phyloP scores from a whole-genome alignment of 2,113 vertebrate genomes.

The Bos taurus region DNA sequence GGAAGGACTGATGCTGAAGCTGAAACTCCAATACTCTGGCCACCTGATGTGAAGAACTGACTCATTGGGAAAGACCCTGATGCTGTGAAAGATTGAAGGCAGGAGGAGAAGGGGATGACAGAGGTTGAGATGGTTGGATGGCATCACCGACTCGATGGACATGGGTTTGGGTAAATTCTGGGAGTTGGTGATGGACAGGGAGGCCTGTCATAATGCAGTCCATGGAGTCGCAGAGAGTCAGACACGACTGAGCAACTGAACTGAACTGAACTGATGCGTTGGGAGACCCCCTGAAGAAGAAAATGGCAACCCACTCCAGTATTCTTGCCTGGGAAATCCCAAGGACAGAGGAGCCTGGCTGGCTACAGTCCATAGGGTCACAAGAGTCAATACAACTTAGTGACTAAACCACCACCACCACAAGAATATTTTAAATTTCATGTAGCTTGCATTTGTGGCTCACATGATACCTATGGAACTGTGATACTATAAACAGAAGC shows the following conservation, averaged over 20 bases:
- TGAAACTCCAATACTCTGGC: background rate
- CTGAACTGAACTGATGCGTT: background rate
- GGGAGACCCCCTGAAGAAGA: background rate
- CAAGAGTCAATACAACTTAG: background rate
- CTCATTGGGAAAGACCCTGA: background rate
- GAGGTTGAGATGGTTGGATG: background rate
- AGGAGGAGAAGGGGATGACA: background rate
- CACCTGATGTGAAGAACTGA: background rate
- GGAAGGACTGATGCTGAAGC: background rate
- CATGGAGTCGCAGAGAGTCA: background rate
- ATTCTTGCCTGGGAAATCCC: background rate
- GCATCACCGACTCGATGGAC: accelerated
- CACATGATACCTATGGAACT: background rate
- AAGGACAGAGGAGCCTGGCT: background rate
- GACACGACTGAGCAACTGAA: background rate
- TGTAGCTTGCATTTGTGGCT: background rate
- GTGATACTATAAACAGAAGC: background rate
- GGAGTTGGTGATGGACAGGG: background rate
- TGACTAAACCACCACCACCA: background rate
- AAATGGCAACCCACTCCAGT: background rate
- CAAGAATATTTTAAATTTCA: background rate
- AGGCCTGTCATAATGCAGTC: background rate
- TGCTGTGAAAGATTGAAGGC: background rate
- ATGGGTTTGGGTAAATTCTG: background rate
- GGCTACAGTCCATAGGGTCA: background rate